These are phyloP conservation scores for Germaria angustata DNA, from an alignment of 2,888 invertebrate species.

Conservation along the genomic window DNA sequence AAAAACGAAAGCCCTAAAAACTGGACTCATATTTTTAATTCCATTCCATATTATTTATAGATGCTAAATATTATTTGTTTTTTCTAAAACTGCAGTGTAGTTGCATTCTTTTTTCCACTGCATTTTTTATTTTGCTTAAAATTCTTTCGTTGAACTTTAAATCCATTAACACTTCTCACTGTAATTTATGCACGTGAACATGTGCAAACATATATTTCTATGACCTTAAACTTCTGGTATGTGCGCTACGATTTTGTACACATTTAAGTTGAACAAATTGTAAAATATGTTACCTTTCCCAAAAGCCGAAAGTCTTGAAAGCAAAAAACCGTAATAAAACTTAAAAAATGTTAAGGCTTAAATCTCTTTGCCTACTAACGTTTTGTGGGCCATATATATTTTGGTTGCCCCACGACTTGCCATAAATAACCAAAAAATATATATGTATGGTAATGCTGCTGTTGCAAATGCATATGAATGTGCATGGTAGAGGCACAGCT, in stretches of 20 bases:
- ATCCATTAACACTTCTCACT: no score
- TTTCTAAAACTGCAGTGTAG: no score
- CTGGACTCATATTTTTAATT: no score
- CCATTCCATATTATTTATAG: no score
- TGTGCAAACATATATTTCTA: background rate
- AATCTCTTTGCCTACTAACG: slow-evolving; percentile 30
- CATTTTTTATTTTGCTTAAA: no score
- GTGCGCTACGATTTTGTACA: background rate
- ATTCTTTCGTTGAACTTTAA: no score
- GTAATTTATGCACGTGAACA: background rate
- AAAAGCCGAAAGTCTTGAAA: background rate
- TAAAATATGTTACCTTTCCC: slow-evolving; percentile 45
- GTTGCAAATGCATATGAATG: background rate
- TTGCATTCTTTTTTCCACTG: no score
- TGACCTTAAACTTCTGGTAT: slow-evolving; percentile 23
- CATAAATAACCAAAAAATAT: slow-evolving; percentile 49
- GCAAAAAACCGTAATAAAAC: slow-evolving; percentile 1
- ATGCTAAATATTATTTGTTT: no score
- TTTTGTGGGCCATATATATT: slow-evolving; percentile 21
- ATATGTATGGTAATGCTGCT: slow-evolving; percentile 20
- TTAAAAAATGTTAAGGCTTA: slow-evolving; percentile 7
- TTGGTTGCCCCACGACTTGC: slow-evolving; percentile 32
- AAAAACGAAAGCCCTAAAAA: no score
- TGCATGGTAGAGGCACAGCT: background rate
- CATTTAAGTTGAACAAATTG: slow-evolving; percentile 47